Conservation (phyloP, 2,113 vertebrate species). For the Procapra przewalskii region DNA sequence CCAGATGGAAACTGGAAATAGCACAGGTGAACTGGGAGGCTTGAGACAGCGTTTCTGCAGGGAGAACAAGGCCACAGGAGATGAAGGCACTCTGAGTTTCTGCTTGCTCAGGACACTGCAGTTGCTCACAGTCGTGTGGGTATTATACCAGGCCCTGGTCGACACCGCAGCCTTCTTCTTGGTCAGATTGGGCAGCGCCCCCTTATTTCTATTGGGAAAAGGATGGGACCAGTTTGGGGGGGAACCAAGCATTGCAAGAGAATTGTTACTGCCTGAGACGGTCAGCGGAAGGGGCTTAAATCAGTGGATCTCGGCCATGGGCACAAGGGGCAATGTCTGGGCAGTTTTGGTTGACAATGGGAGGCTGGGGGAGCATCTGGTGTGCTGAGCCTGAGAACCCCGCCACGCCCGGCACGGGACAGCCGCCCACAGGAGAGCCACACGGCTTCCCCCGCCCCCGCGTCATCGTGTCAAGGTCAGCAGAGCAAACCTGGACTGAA, state of each 20-base stretch:
- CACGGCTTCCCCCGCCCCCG: neutral
- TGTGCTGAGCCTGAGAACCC: fast-evolving
- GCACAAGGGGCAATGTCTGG: neutral
- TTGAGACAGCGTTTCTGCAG: neutral
- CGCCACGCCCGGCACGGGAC: fast-evolving
- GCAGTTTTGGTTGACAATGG: neutral
- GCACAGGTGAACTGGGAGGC: neutral
- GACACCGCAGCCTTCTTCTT: neutral
- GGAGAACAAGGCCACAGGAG: neutral
- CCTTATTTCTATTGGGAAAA: neutral
- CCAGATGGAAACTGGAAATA: constrained; percentile 32
- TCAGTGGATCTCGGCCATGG: neutral
- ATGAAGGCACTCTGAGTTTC: neutral
- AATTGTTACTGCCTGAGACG: neutral
- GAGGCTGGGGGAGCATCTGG: neutral
- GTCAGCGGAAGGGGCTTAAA: neutral
- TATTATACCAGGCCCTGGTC: neutral
- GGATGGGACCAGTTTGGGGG: neutral
- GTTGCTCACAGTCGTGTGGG: neutral
- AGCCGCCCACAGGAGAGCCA: fast-evolving
- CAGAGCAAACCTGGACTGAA: neutral
- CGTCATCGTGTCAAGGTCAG: fast-evolving
- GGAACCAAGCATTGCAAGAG: neutral
- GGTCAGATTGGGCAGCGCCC: neutral
- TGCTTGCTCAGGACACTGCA: neutral